Evolutionary conservation across 2,888 invertebrate genomes (phyloP).

Genomic region (Coelopa pilipes): DNA sequence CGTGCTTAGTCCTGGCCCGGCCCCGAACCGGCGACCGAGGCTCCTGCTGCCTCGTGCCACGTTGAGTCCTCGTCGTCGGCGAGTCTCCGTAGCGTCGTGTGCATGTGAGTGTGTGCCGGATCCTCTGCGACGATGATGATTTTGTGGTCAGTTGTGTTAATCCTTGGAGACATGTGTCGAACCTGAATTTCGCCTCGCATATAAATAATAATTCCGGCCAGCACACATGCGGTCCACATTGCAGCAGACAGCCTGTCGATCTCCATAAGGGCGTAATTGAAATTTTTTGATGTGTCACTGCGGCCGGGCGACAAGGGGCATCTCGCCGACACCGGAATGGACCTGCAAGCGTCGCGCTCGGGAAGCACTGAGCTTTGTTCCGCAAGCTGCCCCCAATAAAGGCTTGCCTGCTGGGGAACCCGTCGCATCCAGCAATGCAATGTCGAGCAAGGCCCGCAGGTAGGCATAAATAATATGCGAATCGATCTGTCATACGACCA

Average conservation of each 20-base stretch:
- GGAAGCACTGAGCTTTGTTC: too few species aligned
- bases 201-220: constrained; percentile 62
- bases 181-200: constrained; percentile 62
- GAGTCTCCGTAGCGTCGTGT: neutral
- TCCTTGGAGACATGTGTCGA: constrained; percentile 65
- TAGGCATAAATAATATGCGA: too few species aligned
- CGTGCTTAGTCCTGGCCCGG: neutral
- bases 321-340: too few species aligned
- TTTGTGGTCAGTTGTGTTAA: constrained; percentile 64
- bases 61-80: constrained; percentile 35
- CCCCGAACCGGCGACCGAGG: neutral
- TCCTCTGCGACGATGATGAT: constrained; percentile 54
- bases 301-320: too few species aligned
- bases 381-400: too few species aligned
- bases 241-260: constrained; percentile 66
- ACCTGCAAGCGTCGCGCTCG: too few species aligned
- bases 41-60: neutral
- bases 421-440: too few species aligned
- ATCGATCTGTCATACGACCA: too few species aligned
- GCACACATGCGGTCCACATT: constrained; percentile 54
- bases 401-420: too few species aligned
- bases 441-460: too few species aligned
- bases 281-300: constrained; percentile 50
- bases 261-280: constrained; percentile 66
- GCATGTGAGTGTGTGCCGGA: constrained; percentile 18